Conservation (phyloP, 2,113 vertebrate genomes). For the Clinocottus analis region DNA sequence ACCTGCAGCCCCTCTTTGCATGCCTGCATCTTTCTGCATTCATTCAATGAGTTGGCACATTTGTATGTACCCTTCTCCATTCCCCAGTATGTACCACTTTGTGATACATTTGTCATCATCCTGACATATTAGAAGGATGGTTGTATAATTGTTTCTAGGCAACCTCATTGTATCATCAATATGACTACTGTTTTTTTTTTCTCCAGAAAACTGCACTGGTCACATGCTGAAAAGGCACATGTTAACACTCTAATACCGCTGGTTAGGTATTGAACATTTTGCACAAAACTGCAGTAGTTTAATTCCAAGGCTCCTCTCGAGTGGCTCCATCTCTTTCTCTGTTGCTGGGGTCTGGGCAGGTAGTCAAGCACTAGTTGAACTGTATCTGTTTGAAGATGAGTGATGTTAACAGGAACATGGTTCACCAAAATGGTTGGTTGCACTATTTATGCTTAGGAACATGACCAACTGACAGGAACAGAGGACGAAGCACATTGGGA, state of each 20-base stretch:
- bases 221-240: not conserved
- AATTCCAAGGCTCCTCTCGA: not conserved
- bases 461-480: slow-evolving; percentile 36
- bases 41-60: not conserved
- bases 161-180: not conserved
- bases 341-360: not conserved
- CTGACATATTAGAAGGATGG: not conserved
- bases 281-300: not conserved
- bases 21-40: not conserved
- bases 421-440: slow-evolving; percentile 40
- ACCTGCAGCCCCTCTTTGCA: not conserved
- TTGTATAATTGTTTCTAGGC: not conserved
- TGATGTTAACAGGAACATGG: slow-evolving; percentile 47
- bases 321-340: not conserved
- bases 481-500: slow-evolving; percentile 28
- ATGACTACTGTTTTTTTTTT: not conserved
- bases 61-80: not conserved
- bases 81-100: not conserved
- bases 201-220: not conserved
- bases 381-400: slow-evolving; percentile 38
- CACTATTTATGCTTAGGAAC: slow-evolving; percentile 42
- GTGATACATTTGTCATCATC: not conserved
- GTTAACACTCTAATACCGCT: not conserved
- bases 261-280: not conserved
- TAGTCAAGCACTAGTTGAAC: slow-evolving; percentile 21